A percentile compares a stretch with the other conserved stretches of the same genome.
Evolutionary conservation across 2,113 vertebrate genomes (phyloP).

Genomic region (Progne subis): DNA sequence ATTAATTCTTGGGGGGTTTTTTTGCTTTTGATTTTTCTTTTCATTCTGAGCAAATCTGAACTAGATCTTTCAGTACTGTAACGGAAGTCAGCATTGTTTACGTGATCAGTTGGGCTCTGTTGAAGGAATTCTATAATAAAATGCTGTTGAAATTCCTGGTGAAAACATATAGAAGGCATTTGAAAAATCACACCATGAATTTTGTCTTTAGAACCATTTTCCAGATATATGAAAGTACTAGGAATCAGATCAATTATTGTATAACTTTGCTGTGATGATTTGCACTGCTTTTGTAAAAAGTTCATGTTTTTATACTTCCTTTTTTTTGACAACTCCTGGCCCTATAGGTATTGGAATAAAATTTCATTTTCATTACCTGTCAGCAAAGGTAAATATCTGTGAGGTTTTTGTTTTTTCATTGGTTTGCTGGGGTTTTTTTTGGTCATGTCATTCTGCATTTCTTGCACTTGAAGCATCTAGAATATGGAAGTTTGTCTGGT

Average conservation of each 20-base stretch:
- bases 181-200: not conserved
- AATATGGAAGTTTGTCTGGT: not conserved
- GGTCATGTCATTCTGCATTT: not conserved
- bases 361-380: not conserved
- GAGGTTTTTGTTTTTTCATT: not conserved
- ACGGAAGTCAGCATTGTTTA: not conserved
- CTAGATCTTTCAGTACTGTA: not conserved
- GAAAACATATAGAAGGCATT: not conserved
- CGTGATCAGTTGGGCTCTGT: not conserved
- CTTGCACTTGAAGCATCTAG: not conserved
- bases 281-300: not conserved
- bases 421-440: not conserved
- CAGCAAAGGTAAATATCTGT: not conserved
- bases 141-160: constrained; percentile 6
- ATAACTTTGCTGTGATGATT: not conserved
- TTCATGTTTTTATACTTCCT: not conserved
- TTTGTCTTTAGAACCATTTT: not conserved
- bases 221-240: not conserved
- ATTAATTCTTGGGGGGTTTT: not conserved
- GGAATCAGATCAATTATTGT: not conserved
- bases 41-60: not conserved
- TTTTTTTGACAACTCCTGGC: not conserved
- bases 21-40: not conserved
- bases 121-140: not conserved
- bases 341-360: not conserved